These are phyloP conservation scores for Alauda arvensis DNA, from an alignment of 2,797 vertebrate species.

Conservation along the genomic window DNA sequence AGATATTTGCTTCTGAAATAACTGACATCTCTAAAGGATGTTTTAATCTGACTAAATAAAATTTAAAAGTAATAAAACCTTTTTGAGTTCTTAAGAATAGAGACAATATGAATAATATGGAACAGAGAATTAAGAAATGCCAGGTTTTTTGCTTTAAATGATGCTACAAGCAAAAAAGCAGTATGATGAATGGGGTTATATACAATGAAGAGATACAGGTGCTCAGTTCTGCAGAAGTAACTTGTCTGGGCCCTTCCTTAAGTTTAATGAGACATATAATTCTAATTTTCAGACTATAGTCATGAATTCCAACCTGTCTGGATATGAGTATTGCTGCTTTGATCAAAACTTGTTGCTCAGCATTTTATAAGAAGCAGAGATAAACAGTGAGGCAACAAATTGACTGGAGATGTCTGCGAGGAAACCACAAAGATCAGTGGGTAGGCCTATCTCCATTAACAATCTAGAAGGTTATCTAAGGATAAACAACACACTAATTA, in stretches of 20 bases:
- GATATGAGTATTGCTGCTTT: not conserved
- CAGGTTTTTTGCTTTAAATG: not conserved
- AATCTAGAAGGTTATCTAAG: slow-evolving; percentile 54
- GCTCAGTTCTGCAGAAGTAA: not conserved
- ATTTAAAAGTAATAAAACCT: not conserved
- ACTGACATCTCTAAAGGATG: not conserved
- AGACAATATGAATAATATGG: not conserved
- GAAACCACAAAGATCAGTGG: slow-evolving; percentile 36
- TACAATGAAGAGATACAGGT: not conserved
- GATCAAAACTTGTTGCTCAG: slow-evolving; percentile 11
- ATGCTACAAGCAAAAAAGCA: not conserved
- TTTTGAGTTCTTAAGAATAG: not conserved
- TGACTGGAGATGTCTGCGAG: slow-evolving; percentile 10
- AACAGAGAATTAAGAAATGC: not conserved
- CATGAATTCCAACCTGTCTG: not conserved
- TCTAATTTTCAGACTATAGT: not conserved
- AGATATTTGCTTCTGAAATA: not conserved
- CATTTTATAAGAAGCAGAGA: slow-evolving; percentile 11
- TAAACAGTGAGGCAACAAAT: slow-evolving; percentile 16
- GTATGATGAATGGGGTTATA: not conserved
- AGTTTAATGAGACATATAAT: not conserved
- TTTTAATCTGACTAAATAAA: not conserved
- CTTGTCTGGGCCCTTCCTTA: not conserved
- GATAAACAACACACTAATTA: slow-evolving; percentile 43
- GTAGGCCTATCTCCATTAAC: slow-evolving; percentile 29